These are phyloP conservation scores for Phortica variegata DNA, from an alignment of 1,140 invertebrate species.

Conservation along the genomic window DNA sequence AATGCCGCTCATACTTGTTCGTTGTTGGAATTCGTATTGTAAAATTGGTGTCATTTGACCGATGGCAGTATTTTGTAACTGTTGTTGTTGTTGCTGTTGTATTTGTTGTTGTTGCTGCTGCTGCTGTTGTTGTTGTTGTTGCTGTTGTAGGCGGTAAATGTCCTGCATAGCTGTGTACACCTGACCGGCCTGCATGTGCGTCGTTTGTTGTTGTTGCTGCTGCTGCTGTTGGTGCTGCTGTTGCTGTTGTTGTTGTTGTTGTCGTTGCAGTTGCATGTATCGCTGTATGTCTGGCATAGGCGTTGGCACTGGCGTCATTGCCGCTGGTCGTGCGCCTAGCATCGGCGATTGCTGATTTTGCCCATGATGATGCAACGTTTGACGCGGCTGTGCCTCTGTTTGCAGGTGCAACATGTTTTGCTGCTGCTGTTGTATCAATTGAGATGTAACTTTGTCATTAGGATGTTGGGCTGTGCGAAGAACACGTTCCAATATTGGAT, in stretches of 20 bases:
- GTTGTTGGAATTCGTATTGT: constrained; percentile 6
- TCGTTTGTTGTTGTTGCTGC: not conserved
- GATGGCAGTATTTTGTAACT: constrained; percentile 11
- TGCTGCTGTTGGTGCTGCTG: constrained; percentile 27
- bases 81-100: constrained; percentile 1
- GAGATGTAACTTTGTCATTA: constrained; percentile 59
- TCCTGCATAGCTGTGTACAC: constrained; percentile 27
- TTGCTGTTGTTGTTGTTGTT: constrained; percentile 24
- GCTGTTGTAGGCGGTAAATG: constrained; percentile 27
- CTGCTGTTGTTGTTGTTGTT: constrained; percentile 21
- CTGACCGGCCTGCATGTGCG: constrained; percentile 3
- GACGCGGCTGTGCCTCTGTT: constrained; percentile 52
- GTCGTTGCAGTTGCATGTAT: constrained; percentile 40
- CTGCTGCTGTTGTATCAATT: constrained; percentile 62
- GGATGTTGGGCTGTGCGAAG: constrained; percentile 68
- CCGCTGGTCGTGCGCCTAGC: constrained; percentile 22
- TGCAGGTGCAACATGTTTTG: constrained; percentile 61
- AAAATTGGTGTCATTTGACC: constrained; percentile 5
- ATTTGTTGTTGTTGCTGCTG: too few relatives aligned
- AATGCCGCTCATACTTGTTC: constrained; percentile 46
- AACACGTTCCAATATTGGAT: constrained; percentile 85
- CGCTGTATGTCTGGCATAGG: constrained; percentile 39
- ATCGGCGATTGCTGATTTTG: constrained; percentile 30
- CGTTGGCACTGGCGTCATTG: too few relatives aligned
- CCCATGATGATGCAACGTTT: constrained; percentile 41